Base-by-base conservation (phyloP, 1,140 invertebrate genomes). In the Glossosoma conforme region DNA sequence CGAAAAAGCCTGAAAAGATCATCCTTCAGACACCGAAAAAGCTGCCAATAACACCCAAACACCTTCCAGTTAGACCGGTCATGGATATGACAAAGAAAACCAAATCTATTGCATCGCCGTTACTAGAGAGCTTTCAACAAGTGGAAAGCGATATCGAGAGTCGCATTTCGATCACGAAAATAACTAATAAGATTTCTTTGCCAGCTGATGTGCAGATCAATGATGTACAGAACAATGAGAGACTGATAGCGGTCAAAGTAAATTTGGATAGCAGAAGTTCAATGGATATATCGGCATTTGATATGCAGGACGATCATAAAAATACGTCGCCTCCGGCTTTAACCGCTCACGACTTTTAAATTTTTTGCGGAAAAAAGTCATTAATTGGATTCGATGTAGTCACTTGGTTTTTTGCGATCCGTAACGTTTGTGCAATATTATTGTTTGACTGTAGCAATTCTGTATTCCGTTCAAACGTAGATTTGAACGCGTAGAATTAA, bases 91-190 rank as follows among this genome's bases (percentile, higher is more conserved):
- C 66, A n/a, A 69, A 69, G 52, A 72, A 70, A 53, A 69, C 58
- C 66, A 24, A 72, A 68, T 59, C 50, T 47, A 9, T n/a, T 17
- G 25, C 48, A 60, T 1, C 44, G 40, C 10, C 62, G 60, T 53
- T 41, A 40, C 63, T 6, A 20, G 55, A 2, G 62, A 65, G 19
- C 67, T 67, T 52, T 61, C 67, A 9, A 62, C 63, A 20, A 68
- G 63, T 50, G 63, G 71, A 72, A 38, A 70, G 63, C 25, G 72
- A 75, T 51, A 70, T 75, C 41, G 72, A 75, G 47, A 72, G 64
- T 58, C 69, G 66, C 45, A 73, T 75, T 60, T 69, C 71, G 1
- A 72, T 75, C 47, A 73, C 69, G 0, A 75, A 75, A 58, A 75
- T 75, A 35, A 70, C 68, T 0, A 75, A 75, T 54, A 75, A 73